Evolutionary conservation across 1,140 invertebrate species (phyloP).

Genomic region (Contarinia nasturtii): DNA sequence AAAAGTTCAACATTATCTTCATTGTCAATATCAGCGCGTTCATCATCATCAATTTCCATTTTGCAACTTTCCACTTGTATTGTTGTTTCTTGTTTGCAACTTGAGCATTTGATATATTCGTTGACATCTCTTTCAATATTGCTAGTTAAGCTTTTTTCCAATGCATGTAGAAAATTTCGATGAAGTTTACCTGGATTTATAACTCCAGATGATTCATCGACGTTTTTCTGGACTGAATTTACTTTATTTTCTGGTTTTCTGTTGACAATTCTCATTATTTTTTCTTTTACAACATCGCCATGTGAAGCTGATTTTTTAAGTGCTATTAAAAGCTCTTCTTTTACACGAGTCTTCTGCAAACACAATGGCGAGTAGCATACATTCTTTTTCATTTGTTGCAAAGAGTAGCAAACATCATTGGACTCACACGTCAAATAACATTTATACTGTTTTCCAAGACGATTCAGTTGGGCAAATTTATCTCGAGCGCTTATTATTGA

Average conservation of each 20-base stretch:
- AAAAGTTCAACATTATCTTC: conserved; percentile 1
- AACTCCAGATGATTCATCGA: conserved; percentile 14
- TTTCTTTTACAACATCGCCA: conserved; percentile 22
- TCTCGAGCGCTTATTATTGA: conserved; percentile 40
- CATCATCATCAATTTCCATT: conserved; percentile 1
- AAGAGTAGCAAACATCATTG: conserved; percentile 1
- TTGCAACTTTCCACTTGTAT: conserved; percentile 2
- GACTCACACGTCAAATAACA: conserved; percentile 37
- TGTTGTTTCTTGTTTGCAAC: conserved; percentile 12
- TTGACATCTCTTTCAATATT: not conserved
- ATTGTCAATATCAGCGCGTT: conserved; percentile 1
- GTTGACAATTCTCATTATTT: conserved; percentile 17
- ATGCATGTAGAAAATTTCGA: conserved; percentile 18
- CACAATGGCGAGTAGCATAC: conserved; percentile 63
- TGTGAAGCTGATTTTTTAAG: conserved; percentile 38
- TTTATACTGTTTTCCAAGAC: conserved; percentile 39
- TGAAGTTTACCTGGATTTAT: conserved; percentile 19
- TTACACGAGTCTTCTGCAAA: conserved; percentile 42
- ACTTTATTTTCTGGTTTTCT: conserved; percentile 28
- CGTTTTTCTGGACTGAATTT: conserved; percentile 26
- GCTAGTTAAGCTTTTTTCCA: conserved; percentile 2
- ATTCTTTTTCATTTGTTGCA: conserved; percentile 30
- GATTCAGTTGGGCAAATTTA: conserved; percentile 41
- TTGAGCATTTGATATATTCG: not conserved
- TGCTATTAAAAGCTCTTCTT: conserved; percentile 42